These are phyloP conservation scores for Pteronura brasiliensis DNA, from an alignment of 2,113 vertebrate genomes.

Conservation along the genomic window DNA sequence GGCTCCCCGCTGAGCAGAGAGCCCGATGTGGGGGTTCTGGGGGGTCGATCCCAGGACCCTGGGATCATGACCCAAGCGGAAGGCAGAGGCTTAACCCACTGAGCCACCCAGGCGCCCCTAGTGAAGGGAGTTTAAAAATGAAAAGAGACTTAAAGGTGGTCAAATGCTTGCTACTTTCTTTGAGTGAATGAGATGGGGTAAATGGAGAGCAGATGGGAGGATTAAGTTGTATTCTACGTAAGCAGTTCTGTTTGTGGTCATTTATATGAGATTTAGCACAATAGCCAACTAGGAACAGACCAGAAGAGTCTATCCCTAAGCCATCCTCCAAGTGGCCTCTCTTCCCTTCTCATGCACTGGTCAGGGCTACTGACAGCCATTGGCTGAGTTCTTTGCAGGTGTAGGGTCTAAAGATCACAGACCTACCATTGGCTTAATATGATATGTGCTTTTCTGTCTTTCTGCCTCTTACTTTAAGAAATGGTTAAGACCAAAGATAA, in stretches of 20 bases:
- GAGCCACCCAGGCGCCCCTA: not conserved
- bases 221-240: not conserved
- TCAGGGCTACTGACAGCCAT: not conserved
- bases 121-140: not conserved
- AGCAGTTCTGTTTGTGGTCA: not conserved
- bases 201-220: not conserved
- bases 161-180: not conserved
- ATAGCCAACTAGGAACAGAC: not conserved
- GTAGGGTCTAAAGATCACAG: not conserved
- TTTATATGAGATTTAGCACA: not conserved
- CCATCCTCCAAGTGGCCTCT: not conserved
- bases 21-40: accelerated
- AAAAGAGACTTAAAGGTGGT: not conserved
- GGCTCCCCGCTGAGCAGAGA: no score
- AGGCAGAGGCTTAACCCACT: no score
- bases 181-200: not conserved
- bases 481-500: not conserved
- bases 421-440: not conserved
- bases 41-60: no score
- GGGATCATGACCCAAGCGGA: no score
- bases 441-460: not conserved
- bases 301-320: not conserved
- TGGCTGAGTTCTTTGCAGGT: not conserved
- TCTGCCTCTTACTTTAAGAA: not conserved
- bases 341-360: not conserved